Evolutionary conservation across 2,888 invertebrate genomes (phyloP).

Genomic region (Oscheius sp.): DNA sequence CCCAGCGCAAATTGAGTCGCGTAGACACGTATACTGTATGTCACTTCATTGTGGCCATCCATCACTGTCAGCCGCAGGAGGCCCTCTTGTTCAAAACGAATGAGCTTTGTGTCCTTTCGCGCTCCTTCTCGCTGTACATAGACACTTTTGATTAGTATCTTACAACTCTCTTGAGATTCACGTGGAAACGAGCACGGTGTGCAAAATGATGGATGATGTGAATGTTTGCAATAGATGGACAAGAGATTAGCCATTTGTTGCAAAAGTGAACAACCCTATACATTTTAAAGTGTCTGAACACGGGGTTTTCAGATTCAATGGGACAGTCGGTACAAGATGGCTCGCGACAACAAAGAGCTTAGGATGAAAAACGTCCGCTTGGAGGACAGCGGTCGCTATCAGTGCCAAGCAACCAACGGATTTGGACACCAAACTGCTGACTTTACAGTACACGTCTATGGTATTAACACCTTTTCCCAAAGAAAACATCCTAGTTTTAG

Average conservation of each 20-base stretch:
- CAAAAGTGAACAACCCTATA: not conserved
- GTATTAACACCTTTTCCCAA: conserved; percentile 34
- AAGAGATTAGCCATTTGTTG: conserved; percentile 31
- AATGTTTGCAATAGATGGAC: conserved; percentile 34
- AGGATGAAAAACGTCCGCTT: conserved; percentile 62
- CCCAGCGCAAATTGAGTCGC: conserved; percentile 1
- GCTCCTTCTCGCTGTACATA: not conserved
- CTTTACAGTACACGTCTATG: conserved; percentile 66
- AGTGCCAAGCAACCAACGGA: conserved; percentile 70
- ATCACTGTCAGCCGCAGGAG: conserved; percentile 33
- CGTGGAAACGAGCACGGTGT: conserved; percentile 32
- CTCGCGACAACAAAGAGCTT: conserved; percentile 63
- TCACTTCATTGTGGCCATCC: conserved; percentile 26
- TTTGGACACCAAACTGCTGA: conserved; percentile 68
- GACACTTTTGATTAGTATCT: conserved; percentile 15
- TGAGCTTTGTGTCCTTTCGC: conserved; percentile 3
- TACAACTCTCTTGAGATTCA: conserved; percentile 25
- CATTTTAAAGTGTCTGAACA: not conserved
- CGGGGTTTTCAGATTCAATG: conserved; percentile 49
- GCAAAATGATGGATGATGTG: conserved; percentile 33
- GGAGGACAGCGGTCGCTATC: conserved; percentile 67
- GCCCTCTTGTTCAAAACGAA: not conserved
- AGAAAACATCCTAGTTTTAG: conserved; percentile 32
- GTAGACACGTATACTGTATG: conserved; percentile 26
- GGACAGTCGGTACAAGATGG: conserved; percentile 61